Evolutionary conservation across 1,140 invertebrate genomes (phyloP).

Genomic region (Macrostomum lignano): DNA sequence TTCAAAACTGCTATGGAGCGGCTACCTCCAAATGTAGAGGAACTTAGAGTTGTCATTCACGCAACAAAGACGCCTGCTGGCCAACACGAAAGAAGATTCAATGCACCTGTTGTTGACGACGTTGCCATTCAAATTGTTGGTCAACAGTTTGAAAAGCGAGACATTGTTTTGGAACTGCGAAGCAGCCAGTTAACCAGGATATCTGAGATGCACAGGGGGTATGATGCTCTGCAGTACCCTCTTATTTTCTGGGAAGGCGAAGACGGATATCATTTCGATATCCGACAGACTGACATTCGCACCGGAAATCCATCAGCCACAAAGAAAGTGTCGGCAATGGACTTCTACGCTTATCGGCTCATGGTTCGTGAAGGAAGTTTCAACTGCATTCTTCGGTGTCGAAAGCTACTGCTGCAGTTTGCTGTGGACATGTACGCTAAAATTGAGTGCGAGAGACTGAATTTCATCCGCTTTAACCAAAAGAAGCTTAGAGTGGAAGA

Average conservation of each 20-base stretch:
- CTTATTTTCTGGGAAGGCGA: constrained; percentile 9
- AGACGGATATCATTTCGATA: constrained; percentile 9
- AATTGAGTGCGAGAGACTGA: constrained; percentile 14
- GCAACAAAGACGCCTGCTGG: constrained; percentile 17
- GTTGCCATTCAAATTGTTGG: constrained; percentile 18
- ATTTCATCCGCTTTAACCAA: constrained; percentile 13
- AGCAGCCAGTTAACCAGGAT: neutral
- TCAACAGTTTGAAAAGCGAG: constrained; percentile 12
- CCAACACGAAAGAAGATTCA: constrained; percentile 22
- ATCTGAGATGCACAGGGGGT: neutral
- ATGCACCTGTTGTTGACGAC: constrained; percentile 18
- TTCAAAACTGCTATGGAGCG: constrained; percentile 19
- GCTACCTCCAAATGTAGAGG: constrained; percentile 13
- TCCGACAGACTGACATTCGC: constrained; percentile 3
- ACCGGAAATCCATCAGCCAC: constrained; percentile 6
- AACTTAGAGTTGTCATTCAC: constrained; percentile 12
- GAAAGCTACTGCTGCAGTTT: constrained; percentile 22
- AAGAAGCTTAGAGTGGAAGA: constrained; percentile 9
- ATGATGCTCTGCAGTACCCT: constrained; percentile 8
- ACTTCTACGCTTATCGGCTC: constrained; percentile 8
- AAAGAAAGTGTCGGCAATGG: constrained; percentile 5
- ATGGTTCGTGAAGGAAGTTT: constrained; percentile 4
- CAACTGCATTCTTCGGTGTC: constrained; percentile 14
- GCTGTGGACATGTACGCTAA: constrained; percentile 26
- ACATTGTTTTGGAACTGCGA: constrained; percentile 9